Evolutionary conservation across 2,888 invertebrate species (phyloP), one percentile per base, ranked within the genome.

Genomic region (Marasmarcha lunaedactyla): DNA sequence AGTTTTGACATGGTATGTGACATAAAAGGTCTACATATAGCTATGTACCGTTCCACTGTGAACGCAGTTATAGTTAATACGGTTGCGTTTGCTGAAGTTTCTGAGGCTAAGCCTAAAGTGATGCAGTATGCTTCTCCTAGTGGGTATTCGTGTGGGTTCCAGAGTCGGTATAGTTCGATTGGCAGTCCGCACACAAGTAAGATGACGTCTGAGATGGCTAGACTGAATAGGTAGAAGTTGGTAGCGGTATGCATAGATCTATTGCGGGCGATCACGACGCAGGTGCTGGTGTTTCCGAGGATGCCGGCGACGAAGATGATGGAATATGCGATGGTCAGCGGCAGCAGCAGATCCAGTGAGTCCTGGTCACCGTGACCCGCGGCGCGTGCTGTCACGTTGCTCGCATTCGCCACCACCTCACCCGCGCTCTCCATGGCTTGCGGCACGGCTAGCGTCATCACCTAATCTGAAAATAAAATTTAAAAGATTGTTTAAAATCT

Each of bases 61-160:
- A 95, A 95, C 1, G 94, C 93, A 0, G 94, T 93, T 55, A 95
- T 95, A 9, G 91, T 92, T 45, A 92, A 71, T 1, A 95, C 94
- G 0, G 94, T 94, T 0, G 93, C 93, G 60, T 93, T 92, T 13
- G 91, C 90, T 0, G 92, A 90, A n/a, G 92, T 92, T 70, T 95
- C 95, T 0, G 94, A 92, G 0, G 92, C 89, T 37, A 94, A 86
- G 5, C 91, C 91, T 47, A 88, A 81, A 9, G 90, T 70, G 9
- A 92, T 85, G 68, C 95, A 95, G 50, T 92, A 88, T 3, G 87
- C 85, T 58, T 93, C 92, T 1, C 92, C 92, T 47, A 95, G 88
- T 1, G 90, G 86, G 58, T 91, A 92, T 0, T 89, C 88, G 37
- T 87, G 85, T 25, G 90, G 90, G 43, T 87, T 88, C 92, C 92